These are phyloP conservation scores for Xanthorhoe spadicearia DNA, from an alignment of 2,888 invertebrate genomes.

Conservation along the genomic window DNA sequence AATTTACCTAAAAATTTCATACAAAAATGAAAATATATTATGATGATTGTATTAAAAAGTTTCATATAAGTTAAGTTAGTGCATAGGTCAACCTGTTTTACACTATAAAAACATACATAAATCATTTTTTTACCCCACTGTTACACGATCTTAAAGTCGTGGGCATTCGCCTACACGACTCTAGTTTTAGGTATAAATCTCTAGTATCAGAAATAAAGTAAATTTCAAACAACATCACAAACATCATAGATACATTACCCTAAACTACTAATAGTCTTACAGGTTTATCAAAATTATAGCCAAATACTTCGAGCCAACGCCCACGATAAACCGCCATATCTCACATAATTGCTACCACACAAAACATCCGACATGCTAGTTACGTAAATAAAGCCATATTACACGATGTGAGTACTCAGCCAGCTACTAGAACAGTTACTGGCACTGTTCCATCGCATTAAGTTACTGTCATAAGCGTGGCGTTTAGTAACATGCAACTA, in stretches of 20 bases:
- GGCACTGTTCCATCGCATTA: too few species aligned
- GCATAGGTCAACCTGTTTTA: too few species aligned
- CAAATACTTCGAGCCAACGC: constrained; percentile 13
- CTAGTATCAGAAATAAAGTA: not conserved
- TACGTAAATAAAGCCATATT: not conserved
- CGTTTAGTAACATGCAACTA: too few species aligned
- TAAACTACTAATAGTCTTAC: constrained; percentile 1
- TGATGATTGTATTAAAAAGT: too few species aligned
- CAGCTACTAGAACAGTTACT: too few species aligned
- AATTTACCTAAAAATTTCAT: too few species aligned
- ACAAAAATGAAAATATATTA: too few species aligned
- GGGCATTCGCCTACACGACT: not conserved
- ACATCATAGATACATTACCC: not conserved
- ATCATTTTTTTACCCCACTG: too few species aligned
- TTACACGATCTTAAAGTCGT: too few species aligned
- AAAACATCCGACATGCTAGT: not conserved
- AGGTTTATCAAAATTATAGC: constrained; percentile 21
- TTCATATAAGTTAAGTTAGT: too few species aligned
- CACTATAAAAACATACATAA: too few species aligned
- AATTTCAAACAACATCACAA: not conserved
- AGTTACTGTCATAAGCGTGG: too few species aligned
- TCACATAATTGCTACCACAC: constrained; percentile 1
- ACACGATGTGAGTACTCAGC: not conserved
- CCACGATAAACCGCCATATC: constrained; percentile 3
- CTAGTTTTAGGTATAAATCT: not conserved